A percentile compares a stretch with the other conserved stretches of the same genome.
These are phyloP conservation scores for Galerucella nymphaeae DNA, from an alignment of 2,888 invertebrate species.

Conservation along the genomic window DNA sequence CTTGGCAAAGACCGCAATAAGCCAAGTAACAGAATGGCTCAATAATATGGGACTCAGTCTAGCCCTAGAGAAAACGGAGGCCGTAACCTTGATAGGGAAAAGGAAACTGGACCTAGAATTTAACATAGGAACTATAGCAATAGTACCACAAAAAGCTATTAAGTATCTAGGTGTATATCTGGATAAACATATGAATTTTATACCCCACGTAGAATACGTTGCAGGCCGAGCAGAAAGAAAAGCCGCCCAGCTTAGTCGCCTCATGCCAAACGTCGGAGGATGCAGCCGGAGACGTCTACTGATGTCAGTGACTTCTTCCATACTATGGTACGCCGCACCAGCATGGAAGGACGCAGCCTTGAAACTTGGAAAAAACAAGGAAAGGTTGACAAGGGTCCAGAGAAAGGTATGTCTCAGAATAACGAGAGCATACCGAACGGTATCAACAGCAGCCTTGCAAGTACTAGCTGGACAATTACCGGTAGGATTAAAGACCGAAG, in stretches of 20 bases:
- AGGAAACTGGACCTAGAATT: too few species aligned
- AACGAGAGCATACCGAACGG: not conserved
- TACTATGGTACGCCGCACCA: not conserved
- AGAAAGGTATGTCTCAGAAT: not conserved
- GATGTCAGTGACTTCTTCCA: not conserved
- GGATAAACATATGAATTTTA: not conserved
- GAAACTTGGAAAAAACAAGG: not conserved
- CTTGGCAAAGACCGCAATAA: too few species aligned
- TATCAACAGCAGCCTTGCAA: not conserved
- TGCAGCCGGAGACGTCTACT: not conserved
- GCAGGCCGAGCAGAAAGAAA: conserved; percentile 2
- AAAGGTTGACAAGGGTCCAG: not conserved
- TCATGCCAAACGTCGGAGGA: not conserved
- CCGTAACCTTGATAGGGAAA: too few species aligned
- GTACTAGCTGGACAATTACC: not conserved
- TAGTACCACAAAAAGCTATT: not conserved
- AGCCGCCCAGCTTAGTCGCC: not conserved
- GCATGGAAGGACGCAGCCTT: not conserved
- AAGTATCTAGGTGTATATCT: not conserved
- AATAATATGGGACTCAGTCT: too few species aligned
- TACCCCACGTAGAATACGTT: not conserved
- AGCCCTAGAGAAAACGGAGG: too few species aligned
- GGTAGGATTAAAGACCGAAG: too few species aligned
- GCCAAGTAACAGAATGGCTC: too few species aligned
- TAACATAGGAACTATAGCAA: not conserved